Base-by-base conservation (phyloP, 2,113 vertebrate species). In the Carassius auratus region DNA sequence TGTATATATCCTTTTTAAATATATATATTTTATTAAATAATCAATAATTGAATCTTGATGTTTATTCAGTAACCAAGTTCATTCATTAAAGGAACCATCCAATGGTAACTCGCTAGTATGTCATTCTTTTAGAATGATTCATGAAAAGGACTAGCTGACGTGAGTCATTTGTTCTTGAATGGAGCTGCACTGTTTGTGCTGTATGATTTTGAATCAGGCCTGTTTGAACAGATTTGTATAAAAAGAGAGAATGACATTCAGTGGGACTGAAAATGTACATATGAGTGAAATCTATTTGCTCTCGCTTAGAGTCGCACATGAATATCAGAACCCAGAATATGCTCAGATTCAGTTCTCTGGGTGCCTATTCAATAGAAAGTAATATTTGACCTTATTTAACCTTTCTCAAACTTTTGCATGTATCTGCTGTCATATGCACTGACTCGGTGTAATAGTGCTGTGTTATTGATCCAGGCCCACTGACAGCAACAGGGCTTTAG, bases 391-490 rank as follows among this genome's bases (percentile, higher is more conserved):
- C 48, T 13, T 50, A 3, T 30, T 30, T 50, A 10, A 50, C 3
- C 48, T 50, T 50, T 50, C 12, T 13, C 12, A 50, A 50, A 50
- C 48, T 15, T 4, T 12, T 12, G 10, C 48, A 50, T 12, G 10
- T 50, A 10, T 50, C 48, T 1, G 13, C 10, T 50, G 48, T 50
- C 10, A 50, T 50, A 10, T 50, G 10, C 45, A 48, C 42, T 90
- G 88, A 86, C 92, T 88, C 90, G 50, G 89, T 86, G 89, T 91
- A 88, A 91, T 91, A 91, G 90, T 90, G 90, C 94, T 94, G 92
- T 87, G 87, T 90, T 93, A 94, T 94, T 88, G 94, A 93, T 93
- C 90, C 91, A 91, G 92, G 90, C 91, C 91, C 89, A 87, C 87
- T 90, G 76, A 92, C 92, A 89, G 89, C 87, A 91, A 92, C 87